Percentiles rank a stretch among this genome's conserved stretches.
phyloP scores from a whole-genome alignment of 2,888 invertebrate species.

The Catotricha subobsoleta region DNA sequence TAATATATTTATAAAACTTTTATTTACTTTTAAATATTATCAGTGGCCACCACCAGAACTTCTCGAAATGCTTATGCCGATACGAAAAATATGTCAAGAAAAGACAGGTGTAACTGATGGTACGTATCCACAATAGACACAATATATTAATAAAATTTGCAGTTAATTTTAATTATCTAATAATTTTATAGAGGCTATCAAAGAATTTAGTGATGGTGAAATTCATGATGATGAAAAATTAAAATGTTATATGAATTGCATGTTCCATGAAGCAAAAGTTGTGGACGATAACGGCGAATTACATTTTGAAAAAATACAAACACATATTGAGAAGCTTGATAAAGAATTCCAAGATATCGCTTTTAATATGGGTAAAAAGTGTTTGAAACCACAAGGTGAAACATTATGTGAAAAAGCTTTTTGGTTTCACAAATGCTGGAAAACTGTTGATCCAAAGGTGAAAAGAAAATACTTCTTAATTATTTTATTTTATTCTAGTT shows the following conservation, averaged over 20 bases:
- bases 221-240: constrained; percentile 27
- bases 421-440: constrained; percentile 28
- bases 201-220: constrained; percentile 28
- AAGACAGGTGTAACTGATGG: constrained; percentile 17
- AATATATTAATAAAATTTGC: neutral
- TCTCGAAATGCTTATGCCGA: constrained; percentile 13
- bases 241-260: constrained; percentile 29
- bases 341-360: constrained; percentile 19
- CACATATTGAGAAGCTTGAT: constrained; percentile 16
- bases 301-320: constrained; percentile 23
- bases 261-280: constrained; percentile 25
- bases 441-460: constrained; percentile 22
- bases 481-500: no score
- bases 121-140: constrained; percentile 3
- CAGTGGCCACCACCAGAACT: constrained; percentile 19
- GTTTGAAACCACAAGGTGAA: constrained; percentile 24
- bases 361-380: constrained; percentile 21
- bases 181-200: constrained; percentile 20
- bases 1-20: no score
- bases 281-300: constrained; percentile 28
- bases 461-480: no score
- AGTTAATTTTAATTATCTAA: neutral
- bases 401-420: constrained; percentile 25
- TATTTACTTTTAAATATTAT: no score
- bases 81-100: constrained; percentile 16